These are phyloP conservation scores for Villa cingulata DNA, from an alignment of 2,888 invertebrate species.

Conservation along the genomic window DNA sequence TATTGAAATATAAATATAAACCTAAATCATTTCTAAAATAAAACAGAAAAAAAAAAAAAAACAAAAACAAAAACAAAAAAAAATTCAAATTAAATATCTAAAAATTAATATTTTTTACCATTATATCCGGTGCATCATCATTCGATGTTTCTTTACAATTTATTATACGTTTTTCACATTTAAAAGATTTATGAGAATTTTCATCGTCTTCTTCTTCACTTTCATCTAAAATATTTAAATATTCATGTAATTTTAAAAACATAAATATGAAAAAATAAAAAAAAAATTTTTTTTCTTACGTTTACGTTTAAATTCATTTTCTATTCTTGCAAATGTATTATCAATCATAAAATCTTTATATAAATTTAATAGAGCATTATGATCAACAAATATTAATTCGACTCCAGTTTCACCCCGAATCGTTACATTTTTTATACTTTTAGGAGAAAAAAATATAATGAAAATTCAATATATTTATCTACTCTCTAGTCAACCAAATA, in stretches of 20 bases:
- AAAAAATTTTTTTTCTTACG: slow-evolving; percentile 24
- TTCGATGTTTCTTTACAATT: slow-evolving; percentile 24
- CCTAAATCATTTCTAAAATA: background rate
- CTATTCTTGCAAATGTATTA: slow-evolving; percentile 31
- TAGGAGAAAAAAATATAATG: slow-evolving; percentile 8
- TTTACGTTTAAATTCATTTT: slow-evolving; percentile 37
- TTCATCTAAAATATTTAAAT: slow-evolving; percentile 25
- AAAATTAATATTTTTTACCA: slow-evolving; percentile 40
- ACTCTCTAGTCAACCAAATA: too few species aligned
- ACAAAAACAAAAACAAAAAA: too few species aligned
- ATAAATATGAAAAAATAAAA: background rate
- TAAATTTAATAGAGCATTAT: slow-evolving; percentile 25
- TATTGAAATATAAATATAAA: background rate
- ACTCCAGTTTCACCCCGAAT: slow-evolving; percentile 32
- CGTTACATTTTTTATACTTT: slow-evolving; percentile 30
- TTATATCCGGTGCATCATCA: slow-evolving; percentile 48
- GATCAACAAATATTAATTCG: slow-evolving; percentile 33
- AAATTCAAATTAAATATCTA: background rate
- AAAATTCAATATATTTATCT: too few species aligned
- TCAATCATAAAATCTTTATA: slow-evolving; percentile 30
- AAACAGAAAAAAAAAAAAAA: too few species aligned
- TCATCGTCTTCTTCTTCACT: slow-evolving; percentile 24
- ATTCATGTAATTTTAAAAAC: background rate
- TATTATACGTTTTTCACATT: slow-evolving; percentile 10
- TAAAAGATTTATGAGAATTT: slow-evolving; percentile 17